phyloP scores from a whole-genome alignment of 1,140 invertebrate genomes.

The Lepidurus apus region DNA sequence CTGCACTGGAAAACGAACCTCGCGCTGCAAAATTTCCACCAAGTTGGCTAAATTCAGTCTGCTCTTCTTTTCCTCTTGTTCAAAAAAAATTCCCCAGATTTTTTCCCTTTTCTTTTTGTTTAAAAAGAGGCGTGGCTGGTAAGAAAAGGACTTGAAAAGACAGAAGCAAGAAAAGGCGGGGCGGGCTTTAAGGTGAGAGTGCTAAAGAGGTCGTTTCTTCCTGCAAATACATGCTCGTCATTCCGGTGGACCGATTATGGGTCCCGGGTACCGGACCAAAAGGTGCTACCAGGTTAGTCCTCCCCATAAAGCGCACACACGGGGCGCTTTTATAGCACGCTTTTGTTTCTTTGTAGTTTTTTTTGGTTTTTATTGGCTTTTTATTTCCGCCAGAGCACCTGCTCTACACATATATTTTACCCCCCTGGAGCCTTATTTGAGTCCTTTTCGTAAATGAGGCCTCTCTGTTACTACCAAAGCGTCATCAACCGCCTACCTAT shows the following conservation, averaged over 20 bases:
- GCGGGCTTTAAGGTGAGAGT: not conserved
- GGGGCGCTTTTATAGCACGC: not conserved
- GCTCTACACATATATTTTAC: slow-evolving; percentile 8
- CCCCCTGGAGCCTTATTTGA: not conserved
- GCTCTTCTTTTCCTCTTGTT: not conserved
- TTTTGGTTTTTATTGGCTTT: not conserved
- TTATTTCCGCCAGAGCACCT: not conserved
- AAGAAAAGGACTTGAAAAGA: not conserved
- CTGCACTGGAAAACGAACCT: not conserved
- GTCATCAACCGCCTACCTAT: slow-evolving; percentile 14
- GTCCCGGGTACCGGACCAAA: not conserved
- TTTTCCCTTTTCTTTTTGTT: not conserved
- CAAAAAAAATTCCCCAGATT: too few relatives aligned
- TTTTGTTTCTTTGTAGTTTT: not conserved
- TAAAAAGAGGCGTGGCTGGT: not conserved
- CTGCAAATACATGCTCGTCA: not conserved
- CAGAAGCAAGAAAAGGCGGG: not conserved
- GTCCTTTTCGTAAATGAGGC: slow-evolving; percentile 14
- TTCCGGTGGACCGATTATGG: slow-evolving; percentile 11
- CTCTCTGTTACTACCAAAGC: not conserved
- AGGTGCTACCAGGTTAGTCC: slow-evolving; percentile 17
- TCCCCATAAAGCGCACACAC: not conserved
- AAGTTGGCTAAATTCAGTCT: not conserved
- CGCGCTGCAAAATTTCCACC: not conserved
- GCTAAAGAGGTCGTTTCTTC: slow-evolving; percentile 15